Conservation (phyloP, 2,797 vertebrate genomes). For the Chaunax sp. region DNA sequence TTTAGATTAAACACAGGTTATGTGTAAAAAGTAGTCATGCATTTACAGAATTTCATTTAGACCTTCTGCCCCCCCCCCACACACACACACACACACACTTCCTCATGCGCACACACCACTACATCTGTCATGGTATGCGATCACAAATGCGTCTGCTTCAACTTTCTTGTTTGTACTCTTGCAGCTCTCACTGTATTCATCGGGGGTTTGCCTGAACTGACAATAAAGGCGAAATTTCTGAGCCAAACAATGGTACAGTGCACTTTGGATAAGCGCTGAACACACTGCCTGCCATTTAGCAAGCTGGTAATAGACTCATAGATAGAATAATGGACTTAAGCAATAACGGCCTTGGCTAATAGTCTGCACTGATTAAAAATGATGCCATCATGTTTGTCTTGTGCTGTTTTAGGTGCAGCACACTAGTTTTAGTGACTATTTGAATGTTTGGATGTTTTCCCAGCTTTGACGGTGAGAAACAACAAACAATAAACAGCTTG, state of each 20-base stretch:
- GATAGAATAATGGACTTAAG: conserved; percentile 76
- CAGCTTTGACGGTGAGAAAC: conserved; percentile 68
- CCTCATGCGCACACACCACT: conserved; percentile 49
- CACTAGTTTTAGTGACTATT: conserved; percentile 56
- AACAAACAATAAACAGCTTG: conserved; percentile 76
- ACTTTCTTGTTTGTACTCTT: conserved; percentile 83
- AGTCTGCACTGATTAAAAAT: conserved; percentile 78
- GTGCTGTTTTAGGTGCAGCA: conserved; percentile 44
- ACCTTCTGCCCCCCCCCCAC: conserved; percentile 14
- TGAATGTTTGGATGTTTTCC: conserved; percentile 63
- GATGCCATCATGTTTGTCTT: conserved; percentile 65
- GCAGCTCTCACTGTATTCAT: conserved; percentile 82
- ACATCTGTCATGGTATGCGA: conserved; percentile 81
- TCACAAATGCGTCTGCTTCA: conserved; percentile 82
- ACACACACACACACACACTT: conserved; percentile 27
- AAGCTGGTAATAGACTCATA: conserved; percentile 76
- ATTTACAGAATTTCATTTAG: conserved; percentile 63
- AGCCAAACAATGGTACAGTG: conserved; percentile 83
- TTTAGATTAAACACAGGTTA: conserved; percentile 48
- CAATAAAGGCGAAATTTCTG: conserved; percentile 81
- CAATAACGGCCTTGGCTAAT: conserved; percentile 75
- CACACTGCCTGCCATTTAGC: conserved; percentile 78
- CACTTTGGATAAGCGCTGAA: conserved; percentile 80
- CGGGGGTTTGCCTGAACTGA: conserved; percentile 82
- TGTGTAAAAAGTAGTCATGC: conserved; percentile 50